phyloP scores from a whole-genome alignment of 2,888 invertebrate species.

The Pecten maximus region DNA sequence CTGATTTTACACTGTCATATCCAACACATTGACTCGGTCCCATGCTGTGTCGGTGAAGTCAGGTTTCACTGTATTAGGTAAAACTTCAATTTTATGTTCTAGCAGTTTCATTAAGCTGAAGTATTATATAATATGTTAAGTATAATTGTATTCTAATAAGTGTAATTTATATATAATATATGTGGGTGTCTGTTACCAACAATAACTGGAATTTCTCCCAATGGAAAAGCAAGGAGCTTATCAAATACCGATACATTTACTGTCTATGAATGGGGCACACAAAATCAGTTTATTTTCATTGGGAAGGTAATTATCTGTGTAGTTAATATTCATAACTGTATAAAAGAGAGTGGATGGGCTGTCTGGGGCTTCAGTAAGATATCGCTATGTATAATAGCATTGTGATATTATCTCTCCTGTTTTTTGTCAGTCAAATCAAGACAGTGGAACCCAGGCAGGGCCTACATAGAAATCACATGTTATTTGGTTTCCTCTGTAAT shows the following conservation, averaged over 20 bases:
- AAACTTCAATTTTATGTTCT: too few relatives aligned
- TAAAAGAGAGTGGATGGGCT: background rate
- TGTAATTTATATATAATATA: too few relatives aligned
- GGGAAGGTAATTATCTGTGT: slow-evolving; percentile 15
- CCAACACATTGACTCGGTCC: too few relatives aligned
- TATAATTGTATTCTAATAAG: too few relatives aligned
- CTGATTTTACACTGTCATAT: too few relatives aligned
- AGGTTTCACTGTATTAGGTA: too few relatives aligned
- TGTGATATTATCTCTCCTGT: background rate
- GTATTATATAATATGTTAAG: too few relatives aligned
- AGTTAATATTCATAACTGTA: slow-evolving; percentile 30
- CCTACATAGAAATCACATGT: slow-evolving; percentile 17
- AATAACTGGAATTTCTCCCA: background rate
- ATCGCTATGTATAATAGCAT: slow-evolving; percentile 2
- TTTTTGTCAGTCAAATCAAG: background rate
- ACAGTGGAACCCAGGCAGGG: background rate
- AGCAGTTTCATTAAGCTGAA: too few relatives aligned
- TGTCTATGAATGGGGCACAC: background rate
- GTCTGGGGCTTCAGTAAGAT: background rate
- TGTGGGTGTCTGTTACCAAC: background rate
- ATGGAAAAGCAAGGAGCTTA: background rate
- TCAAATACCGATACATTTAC: background rate
- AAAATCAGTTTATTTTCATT: slow-evolving; percentile 20
- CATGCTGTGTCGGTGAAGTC: too few relatives aligned
- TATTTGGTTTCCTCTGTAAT: slow-evolving; percentile 20